Evolutionary conservation across 2,113 vertebrate genomes (phyloP).

Genomic region (Sterrhoptilus dennistouni): DNA sequence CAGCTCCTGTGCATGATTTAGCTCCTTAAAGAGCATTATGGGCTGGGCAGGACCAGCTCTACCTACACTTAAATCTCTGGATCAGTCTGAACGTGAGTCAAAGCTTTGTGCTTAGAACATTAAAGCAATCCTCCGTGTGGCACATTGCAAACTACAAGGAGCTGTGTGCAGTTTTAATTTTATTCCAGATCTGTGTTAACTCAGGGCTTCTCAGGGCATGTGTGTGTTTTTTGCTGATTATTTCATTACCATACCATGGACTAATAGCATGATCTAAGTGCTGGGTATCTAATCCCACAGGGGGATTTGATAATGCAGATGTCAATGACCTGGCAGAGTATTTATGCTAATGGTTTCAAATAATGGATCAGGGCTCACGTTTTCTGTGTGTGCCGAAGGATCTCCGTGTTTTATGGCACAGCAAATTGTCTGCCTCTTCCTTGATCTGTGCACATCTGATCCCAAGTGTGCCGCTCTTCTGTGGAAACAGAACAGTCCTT

Average conservation of each 20-base stretch:
- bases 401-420: neutral
- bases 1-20: neutral
- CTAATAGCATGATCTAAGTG: neutral
- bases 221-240: neutral
- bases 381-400: neutral
- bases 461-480: neutral
- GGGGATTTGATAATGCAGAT: neutral
- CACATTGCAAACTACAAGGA: neutral
- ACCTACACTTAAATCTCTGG: neutral
- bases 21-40: neutral
- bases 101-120: neutral
- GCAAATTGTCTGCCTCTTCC: neutral
- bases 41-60: neutral
- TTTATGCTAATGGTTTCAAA: constrained; percentile 18
- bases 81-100: neutral
- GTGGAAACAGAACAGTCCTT: neutral
- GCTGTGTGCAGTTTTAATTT: neutral
- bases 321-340: neutral
- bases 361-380: neutral
- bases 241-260: neutral
- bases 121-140: neutral
- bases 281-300: neutral
- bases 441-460: neutral
- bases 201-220: neutral
- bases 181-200: neutral